A percentile compares a stretch with the other conserved stretches of the same genome.
Conservation (phyloP, 2,113 vertebrate species). For the Alexandromys fortis region DNA sequence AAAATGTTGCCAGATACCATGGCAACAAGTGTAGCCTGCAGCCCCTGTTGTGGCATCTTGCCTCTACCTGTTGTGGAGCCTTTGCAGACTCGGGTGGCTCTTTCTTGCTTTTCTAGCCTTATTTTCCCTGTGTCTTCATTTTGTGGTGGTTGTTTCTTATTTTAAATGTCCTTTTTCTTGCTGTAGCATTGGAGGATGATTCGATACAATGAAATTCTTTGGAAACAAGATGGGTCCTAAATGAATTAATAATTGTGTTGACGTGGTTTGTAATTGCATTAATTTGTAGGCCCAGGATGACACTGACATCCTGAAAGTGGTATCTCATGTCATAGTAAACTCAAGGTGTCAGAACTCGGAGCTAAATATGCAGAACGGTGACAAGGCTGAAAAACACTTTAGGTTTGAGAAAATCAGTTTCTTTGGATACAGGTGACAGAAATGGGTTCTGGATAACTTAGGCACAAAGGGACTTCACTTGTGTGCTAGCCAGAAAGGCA, state of each 20-base stretch:
- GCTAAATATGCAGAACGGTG: slow-evolving; percentile 60
- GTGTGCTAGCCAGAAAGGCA: background rate
- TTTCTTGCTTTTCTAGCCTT: background rate
- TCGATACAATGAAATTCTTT: slow-evolving; percentile 67
- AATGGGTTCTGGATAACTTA: slow-evolving; percentile 39
- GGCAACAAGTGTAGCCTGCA: background rate
- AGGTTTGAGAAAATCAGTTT: background rate
- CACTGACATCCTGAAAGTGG: slow-evolving; percentile 71
- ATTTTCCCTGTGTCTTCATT: background rate
- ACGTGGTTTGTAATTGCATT: slow-evolving; percentile 63
- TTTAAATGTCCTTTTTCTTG: slow-evolving; percentile 52
- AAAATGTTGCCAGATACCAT: slow-evolving; percentile 54
- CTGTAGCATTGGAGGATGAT: slow-evolving; percentile 53
- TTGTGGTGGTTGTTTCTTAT: slow-evolving; percentile 1
- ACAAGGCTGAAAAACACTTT: slow-evolving; percentile 34
- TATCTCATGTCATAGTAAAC: slow-evolving; percentile 71
- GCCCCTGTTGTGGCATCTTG: background rate
- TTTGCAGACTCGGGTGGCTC: background rate
- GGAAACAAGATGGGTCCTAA: slow-evolving; percentile 67
- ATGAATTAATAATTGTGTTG: slow-evolving; percentile 68
- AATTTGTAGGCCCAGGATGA: slow-evolving; percentile 59
- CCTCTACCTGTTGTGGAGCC: background rate
- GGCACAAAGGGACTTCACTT: background rate
- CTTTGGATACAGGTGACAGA: slow-evolving; percentile 4
- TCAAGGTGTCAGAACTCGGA: slow-evolving; percentile 67